Evolutionary conservation across 2,888 invertebrate species (phyloP).

Genomic region (Meghimatium bilineatum): DNA sequence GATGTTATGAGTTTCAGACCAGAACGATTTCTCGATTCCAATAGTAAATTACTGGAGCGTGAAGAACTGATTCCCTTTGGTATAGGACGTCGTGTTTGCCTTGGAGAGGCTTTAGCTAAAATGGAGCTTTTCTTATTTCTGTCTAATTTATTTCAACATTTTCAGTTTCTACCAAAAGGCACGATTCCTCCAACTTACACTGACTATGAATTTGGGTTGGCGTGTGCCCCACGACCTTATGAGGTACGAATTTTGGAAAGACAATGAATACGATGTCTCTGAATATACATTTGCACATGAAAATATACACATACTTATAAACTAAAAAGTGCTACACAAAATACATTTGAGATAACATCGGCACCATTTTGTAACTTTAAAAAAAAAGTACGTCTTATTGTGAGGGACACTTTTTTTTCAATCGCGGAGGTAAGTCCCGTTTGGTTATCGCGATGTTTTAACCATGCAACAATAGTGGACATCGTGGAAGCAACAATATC

Average conservation of each 20-base stretch:
- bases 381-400: too few species aligned
- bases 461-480: too few species aligned
- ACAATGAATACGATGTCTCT: background rate
- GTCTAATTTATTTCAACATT: slow-evolving; percentile 10
- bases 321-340: too few species aligned
- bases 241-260: background rate
- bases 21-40: background rate
- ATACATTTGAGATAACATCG: too few species aligned
- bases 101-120: slow-evolving; percentile 15
- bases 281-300: too few species aligned
- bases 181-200: background rate
- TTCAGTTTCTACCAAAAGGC: slow-evolving; percentile 18
- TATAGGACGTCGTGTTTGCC: slow-evolving; percentile 5
- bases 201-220: background rate
- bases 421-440: too few species aligned
- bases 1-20: slow-evolving; percentile 16
- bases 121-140: slow-evolving; percentile 10
- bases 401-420: too few species aligned
- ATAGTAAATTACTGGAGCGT: background rate
- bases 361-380: too few species aligned
- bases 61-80: slow-evolving; percentile 9
- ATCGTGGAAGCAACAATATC: too few species aligned
- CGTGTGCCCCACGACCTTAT: background rate
- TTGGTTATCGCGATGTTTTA: too few species aligned
- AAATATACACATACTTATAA: too few species aligned